Evolutionary conservation across 1,140 invertebrate genomes (phyloP).

Genomic region (Temnothorax nylanderi): DNA sequence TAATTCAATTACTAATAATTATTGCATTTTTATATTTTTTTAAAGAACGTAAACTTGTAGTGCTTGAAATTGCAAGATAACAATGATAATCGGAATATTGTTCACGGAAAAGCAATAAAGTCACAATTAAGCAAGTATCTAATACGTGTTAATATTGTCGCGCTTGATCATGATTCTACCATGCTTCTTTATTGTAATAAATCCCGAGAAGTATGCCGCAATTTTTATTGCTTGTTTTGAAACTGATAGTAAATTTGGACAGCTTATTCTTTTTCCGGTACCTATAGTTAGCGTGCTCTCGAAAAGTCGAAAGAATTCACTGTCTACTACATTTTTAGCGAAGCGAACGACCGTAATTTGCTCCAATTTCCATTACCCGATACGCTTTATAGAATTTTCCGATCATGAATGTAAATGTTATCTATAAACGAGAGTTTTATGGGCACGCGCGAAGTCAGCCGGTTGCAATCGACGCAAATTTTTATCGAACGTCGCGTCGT

Average conservation of each 20-base stretch:
- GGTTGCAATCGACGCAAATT: conserved; percentile 58
- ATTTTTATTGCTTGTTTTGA: conserved; percentile 15
- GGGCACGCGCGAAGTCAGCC: conserved; percentile 37
- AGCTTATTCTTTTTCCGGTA: not conserved
- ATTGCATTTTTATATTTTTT: not conserved
- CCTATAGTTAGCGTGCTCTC: not conserved
- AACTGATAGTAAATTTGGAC: not conserved
- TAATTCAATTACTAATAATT: not conserved
- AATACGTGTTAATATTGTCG: conserved; percentile 9
- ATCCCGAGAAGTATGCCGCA: not conserved
- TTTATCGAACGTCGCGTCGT: conserved; percentile 51
- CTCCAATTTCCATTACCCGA: conserved; percentile 40
- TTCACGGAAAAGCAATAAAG: conserved; percentile 20
- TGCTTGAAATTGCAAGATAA: not conserved
- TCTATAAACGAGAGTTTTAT: conserved; percentile 53
- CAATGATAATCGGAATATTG: not conserved
- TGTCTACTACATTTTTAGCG: conserved; percentile 14
- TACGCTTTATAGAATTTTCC: conserved; percentile 49
- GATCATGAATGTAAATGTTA: conserved; percentile 60
- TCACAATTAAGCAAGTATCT: not conserved
- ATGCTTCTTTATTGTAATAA: not conserved
- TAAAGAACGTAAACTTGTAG: not conserved
- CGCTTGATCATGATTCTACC: not conserved
- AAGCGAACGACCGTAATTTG: conserved; percentile 19
- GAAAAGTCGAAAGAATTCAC: not conserved